Base-by-base conservation (phyloP, 2,797 vertebrate genomes). In the Aphelocoma californica region DNA sequence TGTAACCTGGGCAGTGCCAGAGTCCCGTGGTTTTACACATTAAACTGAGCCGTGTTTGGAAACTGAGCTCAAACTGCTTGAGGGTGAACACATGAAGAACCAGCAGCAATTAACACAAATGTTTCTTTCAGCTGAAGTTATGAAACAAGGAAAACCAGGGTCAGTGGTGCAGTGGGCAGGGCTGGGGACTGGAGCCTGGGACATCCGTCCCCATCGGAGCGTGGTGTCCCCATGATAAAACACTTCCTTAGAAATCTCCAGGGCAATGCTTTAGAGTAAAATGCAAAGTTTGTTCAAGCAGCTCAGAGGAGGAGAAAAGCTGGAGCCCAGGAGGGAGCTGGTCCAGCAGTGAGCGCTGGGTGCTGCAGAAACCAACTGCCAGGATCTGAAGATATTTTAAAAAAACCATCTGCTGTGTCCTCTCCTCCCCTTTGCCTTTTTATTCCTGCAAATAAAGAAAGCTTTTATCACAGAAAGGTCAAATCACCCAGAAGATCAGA, bases 381-480 rank as follows among this genome's bases (percentile, higher is more conserved):
- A 45, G 38, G n/a, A 66, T 13, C 36, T 54, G 12, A 79, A 89
- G 54, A 86, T 48, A 50, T 19, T 51, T 6, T 0, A 9, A 47
- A 65, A 60, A 18, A 18, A 10, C 7, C 2, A 50, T 62, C 50
- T 83, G 53, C 51, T 31, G 21, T 42, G 86, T 75, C 82, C 92
- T 92, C 72, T 78, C 58, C 4, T 91, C 40, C 81, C 86, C 77
- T 64, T 66, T 91, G 90, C 58, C 89, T 88, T 93, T 93, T 91
- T 47, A 51, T 45, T 86, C 32, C 61, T 58, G 69, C 61, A 78
- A 89, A 96, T 74, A 94, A 89, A 95, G 92, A 36, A 80, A 95
- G 89, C 88, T 85, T 94, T 95, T 81, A 87, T 72, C 81, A 90
- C 75, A 94, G 77, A 92, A 96, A 97, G 84, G 92, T 91, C 94